phyloP scores from a whole-genome alignment of 2,113 vertebrate species.

The Triplophysa siluroides region DNA sequence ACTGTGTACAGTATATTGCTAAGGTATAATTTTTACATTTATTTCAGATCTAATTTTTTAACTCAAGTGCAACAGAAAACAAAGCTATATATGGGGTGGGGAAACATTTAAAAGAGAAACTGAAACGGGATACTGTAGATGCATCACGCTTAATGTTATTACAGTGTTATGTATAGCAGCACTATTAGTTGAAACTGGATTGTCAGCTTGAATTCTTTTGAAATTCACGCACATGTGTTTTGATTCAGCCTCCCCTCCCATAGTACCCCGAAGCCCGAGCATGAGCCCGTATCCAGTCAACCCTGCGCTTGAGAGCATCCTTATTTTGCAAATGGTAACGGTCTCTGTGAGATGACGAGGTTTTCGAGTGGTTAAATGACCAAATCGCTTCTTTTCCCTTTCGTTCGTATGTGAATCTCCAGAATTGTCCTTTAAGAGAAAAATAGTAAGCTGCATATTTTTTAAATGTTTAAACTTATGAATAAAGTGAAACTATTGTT shows the following conservation, averaged over 20 bases:
- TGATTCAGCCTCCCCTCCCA: constrained; percentile 49
- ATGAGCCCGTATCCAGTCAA: constrained; percentile 51
- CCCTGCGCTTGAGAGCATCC: constrained; percentile 69
- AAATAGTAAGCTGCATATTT: constrained; percentile 74
- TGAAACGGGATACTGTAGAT: constrained; percentile 65
- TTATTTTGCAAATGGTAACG: constrained; percentile 76
- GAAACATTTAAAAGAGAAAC: constrained; percentile 60
- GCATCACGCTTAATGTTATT: constrained; percentile 72
- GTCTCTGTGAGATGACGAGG: constrained; percentile 82
- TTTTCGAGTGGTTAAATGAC: constrained; percentile 67
- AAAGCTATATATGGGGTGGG: constrained; percentile 71
- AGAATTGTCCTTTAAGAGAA: constrained; percentile 66
- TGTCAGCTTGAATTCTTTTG: constrained; percentile 50
- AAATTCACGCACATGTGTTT: constrained; percentile 54
- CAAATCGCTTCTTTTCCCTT: constrained; percentile 62
- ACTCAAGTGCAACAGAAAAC: constrained; percentile 75
- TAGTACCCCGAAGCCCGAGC: constrained; percentile 40
- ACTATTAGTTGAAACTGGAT: constrained; percentile 59
- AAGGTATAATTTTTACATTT: constrained; percentile 78
- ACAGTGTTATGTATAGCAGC: constrained; percentile 72
- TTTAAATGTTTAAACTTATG: constrained; percentile 67
- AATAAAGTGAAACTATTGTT: constrained; percentile 70
- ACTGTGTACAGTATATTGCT: constrained; percentile 78
- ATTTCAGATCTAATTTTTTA: constrained; percentile 82
- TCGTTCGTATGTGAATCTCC: constrained; percentile 65